Evolutionary conservation across 1,140 invertebrate genomes (phyloP), one percentile per base, ranked within the genome.

Genomic region (Heliothis virescens): DNA sequence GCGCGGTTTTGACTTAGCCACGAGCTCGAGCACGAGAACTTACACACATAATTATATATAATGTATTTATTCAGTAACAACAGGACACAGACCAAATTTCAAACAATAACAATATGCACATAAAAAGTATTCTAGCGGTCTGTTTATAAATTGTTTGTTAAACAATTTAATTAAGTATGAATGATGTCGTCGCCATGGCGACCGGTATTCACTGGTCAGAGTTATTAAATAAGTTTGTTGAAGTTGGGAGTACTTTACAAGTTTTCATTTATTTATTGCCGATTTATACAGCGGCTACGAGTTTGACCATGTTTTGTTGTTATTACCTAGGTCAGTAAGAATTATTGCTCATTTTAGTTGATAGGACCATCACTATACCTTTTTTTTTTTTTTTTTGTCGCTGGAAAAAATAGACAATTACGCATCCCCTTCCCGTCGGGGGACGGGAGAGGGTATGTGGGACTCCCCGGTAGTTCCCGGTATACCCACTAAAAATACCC

Each of bases 221-320:
- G 79, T 83, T 85, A 86, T 86, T 83, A 86, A 86, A 86, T 85
- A 86, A 85, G 79, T 84, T 86, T 60, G 41, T 21, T 26, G 41
- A 82, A 81, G 62, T 79, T 83, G 48, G 57, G 47, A 79, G 62
- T 80, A 79, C 76, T 72, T 80, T 83, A 59, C 63, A 79, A 80
- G 79, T 83, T 83, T 67, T 63, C 81, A 82, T 84, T 85, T 86
- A 88, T 87, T 87, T 87, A 88, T 84, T 57, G 83, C 79, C 59
- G 79, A 83, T 86, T 88, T 87, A 88, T 87, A 86, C 85, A 82
- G 81, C 63, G 76, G 57, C 26, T 55, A 26, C 60, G 26, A 50
- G 59, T 79, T 73, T 47, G 47, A 47, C 41, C 29, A 21, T 50
- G 41, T 50, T 69, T 47, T 52, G 47, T 41, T 50, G 67, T 13